Conservation (phyloP, 2,888 invertebrate species). For the Trileptium ribeirensis region DNA sequence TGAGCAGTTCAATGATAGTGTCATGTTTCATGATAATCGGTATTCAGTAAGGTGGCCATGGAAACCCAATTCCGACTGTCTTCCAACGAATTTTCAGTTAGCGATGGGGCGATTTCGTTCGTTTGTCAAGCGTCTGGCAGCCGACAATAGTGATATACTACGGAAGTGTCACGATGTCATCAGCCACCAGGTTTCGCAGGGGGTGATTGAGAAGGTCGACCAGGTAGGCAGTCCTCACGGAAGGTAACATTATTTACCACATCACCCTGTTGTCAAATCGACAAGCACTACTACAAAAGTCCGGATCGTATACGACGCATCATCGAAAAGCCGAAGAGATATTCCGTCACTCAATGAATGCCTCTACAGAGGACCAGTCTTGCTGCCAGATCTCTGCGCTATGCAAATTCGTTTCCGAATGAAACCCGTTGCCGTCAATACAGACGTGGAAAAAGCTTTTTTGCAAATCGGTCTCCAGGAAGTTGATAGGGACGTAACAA, state of each 20-base stretch:
- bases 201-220: constrained; percentile 23
- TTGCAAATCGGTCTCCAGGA: constrained; percentile 22
- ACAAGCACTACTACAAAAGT: constrained; percentile 34
- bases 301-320: constrained; percentile 35
- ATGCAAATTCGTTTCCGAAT: constrained; percentile 25
- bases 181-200: constrained; percentile 11
- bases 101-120: background rate
- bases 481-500: constrained; percentile 24
- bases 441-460: constrained; percentile 16
- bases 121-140: background rate
- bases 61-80: background rate
- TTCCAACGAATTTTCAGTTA: background rate
- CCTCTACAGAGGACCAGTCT: constrained; percentile 28
- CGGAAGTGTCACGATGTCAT: constrained; percentile 21
- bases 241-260: constrained; percentile 30
- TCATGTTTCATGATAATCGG: background rate
- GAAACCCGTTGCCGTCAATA: background rate
- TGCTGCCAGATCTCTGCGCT: constrained; percentile 25
- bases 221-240: background rate
- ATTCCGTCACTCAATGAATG: constrained; percentile 28
- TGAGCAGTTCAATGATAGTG: background rate
- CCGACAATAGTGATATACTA: constrained; percentile 7
- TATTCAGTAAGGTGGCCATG: background rate
- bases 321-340: background rate
- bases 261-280: constrained; percentile 30